phyloP scores from a whole-genome alignment of 2,888 invertebrate genomes.

The Cataglyphis cursor region DNA sequence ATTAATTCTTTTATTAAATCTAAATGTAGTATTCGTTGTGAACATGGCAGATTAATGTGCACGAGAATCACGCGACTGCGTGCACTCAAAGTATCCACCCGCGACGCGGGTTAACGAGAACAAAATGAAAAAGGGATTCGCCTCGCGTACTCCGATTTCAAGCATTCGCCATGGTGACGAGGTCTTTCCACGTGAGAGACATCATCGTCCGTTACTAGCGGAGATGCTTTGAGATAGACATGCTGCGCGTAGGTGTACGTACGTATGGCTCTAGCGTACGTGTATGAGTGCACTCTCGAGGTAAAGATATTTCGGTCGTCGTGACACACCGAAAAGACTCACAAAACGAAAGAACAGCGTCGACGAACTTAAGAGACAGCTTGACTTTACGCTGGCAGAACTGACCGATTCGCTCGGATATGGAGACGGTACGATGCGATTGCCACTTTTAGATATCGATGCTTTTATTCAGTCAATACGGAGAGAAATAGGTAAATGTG shows the following conservation, averaged over 20 bases:
- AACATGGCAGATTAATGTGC: conserved; percentile 34
- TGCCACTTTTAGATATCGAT: background rate
- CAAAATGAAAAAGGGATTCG: conserved; percentile 49
- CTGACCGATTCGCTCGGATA: background rate
- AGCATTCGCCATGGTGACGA: conserved; percentile 49
- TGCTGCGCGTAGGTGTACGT: conserved; percentile 6
- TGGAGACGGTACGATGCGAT: background rate
- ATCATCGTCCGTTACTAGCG: conserved; percentile 37
- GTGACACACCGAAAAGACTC: conserved; percentile 70
- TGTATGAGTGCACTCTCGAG: conserved; percentile 52
- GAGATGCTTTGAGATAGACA: conserved; percentile 57
- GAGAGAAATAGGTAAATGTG: background rate
- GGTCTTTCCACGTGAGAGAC: conserved; percentile 59
- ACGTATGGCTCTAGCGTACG: background rate
- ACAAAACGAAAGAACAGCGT: conserved; percentile 70
- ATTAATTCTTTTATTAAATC: background rate
- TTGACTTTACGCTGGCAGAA: conserved; percentile 73
- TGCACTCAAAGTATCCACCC: conserved; percentile 4
- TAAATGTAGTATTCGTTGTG: background rate
- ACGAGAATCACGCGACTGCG: background rate
- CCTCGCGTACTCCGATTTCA: conserved; percentile 47
- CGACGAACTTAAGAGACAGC: conserved; percentile 73
- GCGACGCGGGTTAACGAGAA: conserved; percentile 7
- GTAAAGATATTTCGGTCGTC: conserved; percentile 80
- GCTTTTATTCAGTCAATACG: background rate